phyloP scores from a whole-genome alignment of 2,888 invertebrate species.

The Acanthosoma haemorrhoidale region DNA sequence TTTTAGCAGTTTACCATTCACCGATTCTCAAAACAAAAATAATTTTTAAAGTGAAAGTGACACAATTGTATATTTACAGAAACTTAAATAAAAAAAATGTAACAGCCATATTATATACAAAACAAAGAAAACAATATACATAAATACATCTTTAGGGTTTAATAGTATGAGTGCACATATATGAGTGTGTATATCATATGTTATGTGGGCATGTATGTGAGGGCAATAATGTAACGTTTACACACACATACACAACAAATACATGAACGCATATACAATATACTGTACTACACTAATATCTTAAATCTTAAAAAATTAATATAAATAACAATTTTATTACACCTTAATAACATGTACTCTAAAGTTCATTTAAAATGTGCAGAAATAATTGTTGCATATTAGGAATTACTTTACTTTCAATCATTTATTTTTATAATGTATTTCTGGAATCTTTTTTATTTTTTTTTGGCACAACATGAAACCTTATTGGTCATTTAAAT shows the following conservation, averaged over 20 bases:
- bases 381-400: neutral
- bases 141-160: constrained; percentile 8
- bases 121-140: constrained; percentile 10
- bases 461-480: constrained; percentile 8
- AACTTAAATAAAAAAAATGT: neutral
- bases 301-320: constrained; percentile 2
- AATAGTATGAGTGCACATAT: neutral
- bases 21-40: neutral
- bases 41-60: neutral
- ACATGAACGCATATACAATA: neutral
- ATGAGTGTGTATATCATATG: neutral
- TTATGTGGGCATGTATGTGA: neutral
- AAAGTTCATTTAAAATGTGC: neutral
- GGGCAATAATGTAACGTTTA: neutral
- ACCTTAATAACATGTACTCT: neutral
- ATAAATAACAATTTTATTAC: neutral
- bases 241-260: neutral
- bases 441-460: too few species aligned
- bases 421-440: too few species aligned
- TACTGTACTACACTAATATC: neutral
- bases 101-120: constrained; percentile 11
- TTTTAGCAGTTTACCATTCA: constrained; percentile 19
- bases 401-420: neutral
- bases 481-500: neutral
- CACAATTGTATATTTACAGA: constrained; percentile 10